These are phyloP conservation scores for Halcyon leucocephala DNA, from an alignment of 2,797 vertebrate genomes.

Conservation along the genomic window DNA sequence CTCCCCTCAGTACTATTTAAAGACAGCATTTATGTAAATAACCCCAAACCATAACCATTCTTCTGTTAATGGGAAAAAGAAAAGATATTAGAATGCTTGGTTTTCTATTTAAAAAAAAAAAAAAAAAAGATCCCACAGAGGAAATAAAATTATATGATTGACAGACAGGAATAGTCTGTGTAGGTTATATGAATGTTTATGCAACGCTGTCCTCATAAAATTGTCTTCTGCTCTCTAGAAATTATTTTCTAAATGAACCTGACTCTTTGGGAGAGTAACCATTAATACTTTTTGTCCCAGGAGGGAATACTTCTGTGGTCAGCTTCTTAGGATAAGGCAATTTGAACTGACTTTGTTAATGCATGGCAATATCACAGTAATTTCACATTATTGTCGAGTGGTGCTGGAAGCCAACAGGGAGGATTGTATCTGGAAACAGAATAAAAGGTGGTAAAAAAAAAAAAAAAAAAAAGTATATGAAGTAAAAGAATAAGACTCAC, in stretches of 20 bases:
- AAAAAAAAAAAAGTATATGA: neutral
- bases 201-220: neutral
- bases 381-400: neutral
- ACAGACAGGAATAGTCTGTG: neutral
- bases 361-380: neutral
- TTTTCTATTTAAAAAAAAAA: neutral
- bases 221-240: neutral
- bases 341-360: neutral
- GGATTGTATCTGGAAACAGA: neutral
- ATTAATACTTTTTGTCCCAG: constrained; percentile 29
- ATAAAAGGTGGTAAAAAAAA: neutral
- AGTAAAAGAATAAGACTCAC: neutral
- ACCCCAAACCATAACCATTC: neutral
- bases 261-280: neutral
- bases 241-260: neutral
- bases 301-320: neutral
- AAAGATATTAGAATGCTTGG: neutral
- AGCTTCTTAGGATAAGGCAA: neutral
- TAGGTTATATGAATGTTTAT: neutral
- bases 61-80: neutral
- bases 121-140: neutral
- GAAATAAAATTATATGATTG: neutral
- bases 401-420: neutral
- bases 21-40: neutral
- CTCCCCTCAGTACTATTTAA: neutral